Evolutionary conservation across 1,140 invertebrate species (phyloP), one percentile per base, ranked within the genome.

Genomic region (Brachionus sp.): DNA sequence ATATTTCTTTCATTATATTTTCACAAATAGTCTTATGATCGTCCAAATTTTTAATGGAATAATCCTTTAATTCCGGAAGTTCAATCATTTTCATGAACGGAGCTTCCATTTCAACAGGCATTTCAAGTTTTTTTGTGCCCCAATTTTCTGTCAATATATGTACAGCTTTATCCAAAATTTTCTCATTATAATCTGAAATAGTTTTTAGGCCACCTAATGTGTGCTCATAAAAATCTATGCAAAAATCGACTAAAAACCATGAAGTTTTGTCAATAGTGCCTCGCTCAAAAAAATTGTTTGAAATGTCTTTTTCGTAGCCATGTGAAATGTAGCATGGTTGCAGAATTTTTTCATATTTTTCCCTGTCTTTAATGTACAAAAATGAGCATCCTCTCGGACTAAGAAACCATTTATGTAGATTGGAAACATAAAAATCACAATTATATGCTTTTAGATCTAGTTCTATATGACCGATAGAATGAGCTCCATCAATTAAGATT

Each of bases 331-430:
- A 33, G 37, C 46, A 39, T 57, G 75, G 75, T 78, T 78, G 75
- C 13, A 78, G 13, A 37, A 9, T 16, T 57, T 57, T 57, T 4
- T n/a, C 39, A 19, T 19, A 57, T 39, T 39, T 78, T 19, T 39
- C 7, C 25, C 5, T 44, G 23, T 78, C 50, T 19, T 35, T 57
- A 19, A 39, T 35, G 19, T 57, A 78, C 29, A 78, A 37, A 78
- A 78, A 78, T 16, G 75, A 78, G 37, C 75, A 78, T 19, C 46
- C 75, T 78, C 50, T 57, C n/a, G 75, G 46, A 35, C 46, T n/a
- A 37, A 57, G 39, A 35, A 78, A 57, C 75, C 75, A 78, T 78
- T 78, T 78, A 78, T 78, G 75, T 16, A 78, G 57, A 57, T 57
- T 78, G 19, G 46, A 57, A 35, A 78, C 50, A 78, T 78, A 78